Base-by-base conservation (phyloP, 1,140 invertebrate species). In the Pseudomyrmex flavicornis region DNA sequence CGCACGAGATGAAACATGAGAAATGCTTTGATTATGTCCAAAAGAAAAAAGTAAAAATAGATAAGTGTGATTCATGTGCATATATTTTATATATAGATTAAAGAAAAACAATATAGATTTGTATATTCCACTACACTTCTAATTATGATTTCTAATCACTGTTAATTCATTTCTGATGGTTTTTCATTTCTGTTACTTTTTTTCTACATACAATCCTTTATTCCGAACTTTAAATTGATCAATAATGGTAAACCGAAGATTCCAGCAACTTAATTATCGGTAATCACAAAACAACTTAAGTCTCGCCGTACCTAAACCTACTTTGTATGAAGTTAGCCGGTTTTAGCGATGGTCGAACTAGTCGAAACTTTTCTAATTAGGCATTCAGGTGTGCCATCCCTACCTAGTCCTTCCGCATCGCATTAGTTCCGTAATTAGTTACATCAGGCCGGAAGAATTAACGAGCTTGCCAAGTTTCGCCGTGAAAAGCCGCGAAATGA, bases 381-480 rank as follows among this genome's bases (percentile, higher is more conserved):
- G 66, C 44, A 80, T 80, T 80, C 66, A 72, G 35, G 56, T 72
- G 66, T 59, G 54, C 66, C 20, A 44, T 59, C 2, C 17, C 7
- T 13, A 4, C 17, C 7, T 13, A 4, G 52, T 26, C 44, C 15
- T 72, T 48, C 56, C 20, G 54, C 22, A 48, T 72, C n/a, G 15
- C 72, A 80, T 80, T 80, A 80, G 76, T 72, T 80, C 72, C 54
- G 44, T 80, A 80, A 80, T 80, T 80, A 80, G 52, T 80, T 80
- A 80, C 20, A 72, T 80, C 76, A 70, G 12, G n/a, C 10, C 7
- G 44, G 56, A 77, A 72, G 76, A 72, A 80, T 80, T 70, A 80
- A 80, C 66, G 66, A 68, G 74, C 26, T 77, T 12, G 8, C 17
- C 26, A 66, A 76, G 74, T 76, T 76, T 66, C 61, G 17, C 22